These are phyloP conservation scores for Anolis carolinensis DNA, from an alignment of 2,113 vertebrate species.

Conservation along the genomic window DNA sequence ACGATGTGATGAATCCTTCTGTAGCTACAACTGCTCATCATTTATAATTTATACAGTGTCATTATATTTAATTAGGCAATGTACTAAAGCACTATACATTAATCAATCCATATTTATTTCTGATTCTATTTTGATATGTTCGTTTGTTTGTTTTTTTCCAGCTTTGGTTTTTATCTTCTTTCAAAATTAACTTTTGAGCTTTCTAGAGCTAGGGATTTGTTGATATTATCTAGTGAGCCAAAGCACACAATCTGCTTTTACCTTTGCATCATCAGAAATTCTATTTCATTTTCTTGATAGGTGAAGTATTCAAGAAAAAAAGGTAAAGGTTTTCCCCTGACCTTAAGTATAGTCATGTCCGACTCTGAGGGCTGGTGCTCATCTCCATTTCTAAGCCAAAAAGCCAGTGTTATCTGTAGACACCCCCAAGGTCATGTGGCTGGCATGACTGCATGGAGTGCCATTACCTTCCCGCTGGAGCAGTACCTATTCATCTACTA, in stretches of 20 bases:
- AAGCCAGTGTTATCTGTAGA: too few relatives aligned
- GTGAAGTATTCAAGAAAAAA: neutral
- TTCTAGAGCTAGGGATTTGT: neutral
- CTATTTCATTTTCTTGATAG: neutral
- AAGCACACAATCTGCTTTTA: neutral
- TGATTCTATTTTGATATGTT: neutral
- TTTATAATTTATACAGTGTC: conserved; percentile 17
- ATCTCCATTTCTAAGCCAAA: too few relatives aligned
- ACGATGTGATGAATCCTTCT: conserved; percentile 4
- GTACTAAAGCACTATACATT: conserved; percentile 18
- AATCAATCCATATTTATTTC: conserved; percentile 19
- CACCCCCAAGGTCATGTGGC: too few relatives aligned
- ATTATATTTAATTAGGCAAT: conserved; percentile 37
- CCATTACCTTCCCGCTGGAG: too few relatives aligned
- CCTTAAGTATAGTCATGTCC: too few relatives aligned
- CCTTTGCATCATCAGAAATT: neutral
- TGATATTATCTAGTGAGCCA: neutral
- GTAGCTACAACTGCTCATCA: conserved; percentile 17
- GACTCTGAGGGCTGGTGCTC: too few relatives aligned
- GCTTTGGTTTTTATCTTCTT: neutral
- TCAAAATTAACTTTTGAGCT: neutral
- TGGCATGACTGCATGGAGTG: too few relatives aligned
- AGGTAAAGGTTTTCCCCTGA: too few relatives aligned
- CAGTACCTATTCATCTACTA: too few relatives aligned
- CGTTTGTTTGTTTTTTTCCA: neutral